A percentile compares a stretch with the other conserved stretches of the same genome.
Evolutionary conservation across 1,140 invertebrate genomes (phyloP).

Genomic region (Dinothrombium tinctorium): DNA sequence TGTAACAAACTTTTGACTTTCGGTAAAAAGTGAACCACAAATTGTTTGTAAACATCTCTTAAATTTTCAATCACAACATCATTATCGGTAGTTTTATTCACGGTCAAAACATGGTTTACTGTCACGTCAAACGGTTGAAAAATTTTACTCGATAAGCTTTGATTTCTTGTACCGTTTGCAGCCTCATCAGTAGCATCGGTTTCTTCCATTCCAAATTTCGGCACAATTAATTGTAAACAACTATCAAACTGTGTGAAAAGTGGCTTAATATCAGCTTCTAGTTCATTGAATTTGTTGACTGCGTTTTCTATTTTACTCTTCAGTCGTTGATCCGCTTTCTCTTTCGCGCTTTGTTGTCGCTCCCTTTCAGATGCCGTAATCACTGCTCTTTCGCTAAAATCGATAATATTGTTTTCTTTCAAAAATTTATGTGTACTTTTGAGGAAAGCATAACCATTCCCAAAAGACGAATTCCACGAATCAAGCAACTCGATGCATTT

Average conservation of each 20-base stretch:
- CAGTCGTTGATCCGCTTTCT: conserved; percentile 15
- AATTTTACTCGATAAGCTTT: conserved; percentile 3
- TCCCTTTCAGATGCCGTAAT: conserved; percentile 12
- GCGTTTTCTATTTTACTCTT: conserved; percentile 17
- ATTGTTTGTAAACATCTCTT: conserved; percentile 16
- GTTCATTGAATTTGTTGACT: conserved; percentile 6
- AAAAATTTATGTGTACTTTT: conserved; percentile 25
- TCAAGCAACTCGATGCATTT: conserved; percentile 24
- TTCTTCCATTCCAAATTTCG: conserved; percentile 13
- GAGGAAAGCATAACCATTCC: conserved; percentile 26
- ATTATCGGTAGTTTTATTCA: conserved; percentile 7
- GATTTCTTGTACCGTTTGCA: too few species aligned
- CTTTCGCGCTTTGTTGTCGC: conserved; percentile 16
- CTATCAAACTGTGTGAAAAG: conserved; percentile 20
- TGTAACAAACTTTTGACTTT: conserved; percentile 12
- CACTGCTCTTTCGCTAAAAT: conserved; percentile 6
- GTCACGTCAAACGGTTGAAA: conserved; percentile 4
- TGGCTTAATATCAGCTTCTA: conserved; percentile 9
- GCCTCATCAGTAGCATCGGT: too few species aligned
- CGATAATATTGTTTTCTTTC: conserved; percentile 19
- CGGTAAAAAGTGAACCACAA: conserved; percentile 13
- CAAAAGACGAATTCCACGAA: conserved; percentile 28
- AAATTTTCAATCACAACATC: conserved; percentile 16
- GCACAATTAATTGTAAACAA: conserved; percentile 23
- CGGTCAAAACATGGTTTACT: conserved; percentile 2